Conservation (phyloP, 1,140 invertebrate species). For the Zaprionus ghesquierei region DNA sequence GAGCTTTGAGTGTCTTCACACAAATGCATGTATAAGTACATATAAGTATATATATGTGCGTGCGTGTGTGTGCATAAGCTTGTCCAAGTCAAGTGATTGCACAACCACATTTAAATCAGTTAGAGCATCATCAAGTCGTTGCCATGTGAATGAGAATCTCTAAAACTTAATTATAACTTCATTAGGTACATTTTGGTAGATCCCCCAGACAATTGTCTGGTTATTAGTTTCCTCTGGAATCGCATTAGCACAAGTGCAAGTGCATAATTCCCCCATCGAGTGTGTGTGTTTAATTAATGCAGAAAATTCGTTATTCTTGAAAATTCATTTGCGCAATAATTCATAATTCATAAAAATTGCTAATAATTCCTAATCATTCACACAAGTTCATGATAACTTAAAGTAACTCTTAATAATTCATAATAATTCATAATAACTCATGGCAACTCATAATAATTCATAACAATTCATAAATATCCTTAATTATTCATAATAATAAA, state of each 20-base stretch:
- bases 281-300: not conserved
- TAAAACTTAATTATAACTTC: constrained; percentile 34
- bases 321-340: not conserved
- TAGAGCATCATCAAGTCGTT: constrained; percentile 17
- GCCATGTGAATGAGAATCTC: constrained; percentile 16
- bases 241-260: not conserved
- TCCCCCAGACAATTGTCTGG: not conserved
- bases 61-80: not conserved
- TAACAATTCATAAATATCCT: too few relatives aligned
- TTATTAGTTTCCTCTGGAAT: not conserved
- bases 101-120: constrained; percentile 1
- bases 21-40: not conserved
- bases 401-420: too few relatives aligned
- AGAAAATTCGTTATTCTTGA: not conserved
- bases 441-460: too few relatives aligned
- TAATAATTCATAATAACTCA: too few relatives aligned
- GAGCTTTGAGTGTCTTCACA: constrained; percentile 8
- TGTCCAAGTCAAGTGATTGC: not conserved
- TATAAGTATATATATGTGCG: not conserved
- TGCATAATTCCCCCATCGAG: not conserved
- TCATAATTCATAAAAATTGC: too few relatives aligned
- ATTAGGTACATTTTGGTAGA: not conserved
- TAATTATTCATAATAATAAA: too few relatives aligned
- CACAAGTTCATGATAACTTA: too few relatives aligned
- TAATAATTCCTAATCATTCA: too few relatives aligned